phyloP scores from a whole-genome alignment of 2,797 vertebrate species.

The Acipenser ruthenus region DNA sequence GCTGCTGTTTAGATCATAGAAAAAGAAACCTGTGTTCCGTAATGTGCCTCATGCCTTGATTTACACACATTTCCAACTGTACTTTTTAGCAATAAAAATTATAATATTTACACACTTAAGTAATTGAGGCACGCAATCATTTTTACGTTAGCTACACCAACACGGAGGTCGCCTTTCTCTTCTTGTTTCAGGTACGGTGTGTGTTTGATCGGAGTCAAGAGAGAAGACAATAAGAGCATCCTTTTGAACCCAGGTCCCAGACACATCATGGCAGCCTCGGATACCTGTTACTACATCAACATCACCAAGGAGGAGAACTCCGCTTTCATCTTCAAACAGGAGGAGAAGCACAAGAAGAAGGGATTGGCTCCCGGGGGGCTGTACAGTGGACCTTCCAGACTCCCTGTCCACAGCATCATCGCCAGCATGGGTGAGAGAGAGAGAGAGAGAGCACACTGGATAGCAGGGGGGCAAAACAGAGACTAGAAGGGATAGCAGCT shows the following conservation, averaged over 20 bases:
- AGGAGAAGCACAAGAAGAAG: slow-evolving; percentile 40
- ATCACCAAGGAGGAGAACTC: slow-evolving; percentile 80
- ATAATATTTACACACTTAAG: no score
- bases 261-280: slow-evolving; percentile 65
- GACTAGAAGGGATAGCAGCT: no score
- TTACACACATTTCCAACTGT: no score
- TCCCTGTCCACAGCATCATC: slow-evolving; percentile 67
- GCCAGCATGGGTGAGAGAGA: slow-evolving; percentile 66
- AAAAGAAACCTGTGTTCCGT: no score
- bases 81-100: background rate
- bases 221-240: slow-evolving; percentile 74
- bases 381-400: slow-evolving; percentile 57
- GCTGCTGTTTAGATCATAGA: no score
- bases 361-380: slow-evolving; percentile 33
- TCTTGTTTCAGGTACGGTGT: slow-evolving; percentile 60
- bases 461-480: no score
- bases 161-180: no score
- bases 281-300: slow-evolving; percentile 76
- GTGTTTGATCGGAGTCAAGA: slow-evolving; percentile 70
- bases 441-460: no score
- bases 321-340: slow-evolving; percentile 63
- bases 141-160: no score
- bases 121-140: no score
- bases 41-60: no score
- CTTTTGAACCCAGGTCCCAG: slow-evolving; percentile 75